phyloP scores from a whole-genome alignment of 1,140 invertebrate genomes.

The Philaenus spumarius region DNA sequence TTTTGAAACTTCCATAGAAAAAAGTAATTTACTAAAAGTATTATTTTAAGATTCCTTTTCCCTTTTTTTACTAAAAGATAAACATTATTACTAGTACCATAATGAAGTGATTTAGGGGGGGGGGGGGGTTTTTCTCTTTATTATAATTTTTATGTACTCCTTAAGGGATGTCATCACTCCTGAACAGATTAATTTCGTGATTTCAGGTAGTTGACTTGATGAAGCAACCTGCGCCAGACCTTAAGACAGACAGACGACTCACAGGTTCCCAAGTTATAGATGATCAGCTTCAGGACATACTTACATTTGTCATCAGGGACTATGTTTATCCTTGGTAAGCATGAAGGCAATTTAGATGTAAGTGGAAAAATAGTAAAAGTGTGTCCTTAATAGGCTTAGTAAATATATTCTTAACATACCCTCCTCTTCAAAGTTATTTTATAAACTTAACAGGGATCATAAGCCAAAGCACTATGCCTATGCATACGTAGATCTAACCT shows the following conservation, averaged over 20 bases:
- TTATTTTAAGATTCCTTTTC: no score
- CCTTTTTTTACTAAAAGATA: background rate
- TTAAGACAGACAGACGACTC: constrained; percentile 47
- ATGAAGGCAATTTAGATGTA: no score
- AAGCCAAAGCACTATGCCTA: no score
- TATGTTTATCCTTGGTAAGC: constrained; percentile 73
- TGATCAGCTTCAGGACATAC: constrained; percentile 63
- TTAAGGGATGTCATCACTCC: background rate
- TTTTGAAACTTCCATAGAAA: background rate
- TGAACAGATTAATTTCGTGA: background rate
- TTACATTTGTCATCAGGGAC: constrained; percentile 67
- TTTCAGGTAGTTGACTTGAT: constrained; percentile 11
- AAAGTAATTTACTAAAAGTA: background rate
- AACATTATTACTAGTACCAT: background rate
- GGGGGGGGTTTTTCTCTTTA: background rate
- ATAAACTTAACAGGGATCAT: no score
- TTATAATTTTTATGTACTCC: background rate
- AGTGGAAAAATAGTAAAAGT: no score
- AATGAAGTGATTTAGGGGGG: constrained; percentile 14
- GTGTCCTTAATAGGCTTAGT: no score
- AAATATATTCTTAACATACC: no score
- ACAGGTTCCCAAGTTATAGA: constrained; percentile 63
- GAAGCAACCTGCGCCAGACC: constrained; percentile 14
- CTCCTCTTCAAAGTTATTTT: no score
- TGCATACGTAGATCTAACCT: no score